Percentiles rank a stretch among this genome's conserved stretches.
These are phyloP conservation scores for Pontoporia blainvillei DNA, from an alignment of 2,113 vertebrate species.

Conservation along the genomic window DNA sequence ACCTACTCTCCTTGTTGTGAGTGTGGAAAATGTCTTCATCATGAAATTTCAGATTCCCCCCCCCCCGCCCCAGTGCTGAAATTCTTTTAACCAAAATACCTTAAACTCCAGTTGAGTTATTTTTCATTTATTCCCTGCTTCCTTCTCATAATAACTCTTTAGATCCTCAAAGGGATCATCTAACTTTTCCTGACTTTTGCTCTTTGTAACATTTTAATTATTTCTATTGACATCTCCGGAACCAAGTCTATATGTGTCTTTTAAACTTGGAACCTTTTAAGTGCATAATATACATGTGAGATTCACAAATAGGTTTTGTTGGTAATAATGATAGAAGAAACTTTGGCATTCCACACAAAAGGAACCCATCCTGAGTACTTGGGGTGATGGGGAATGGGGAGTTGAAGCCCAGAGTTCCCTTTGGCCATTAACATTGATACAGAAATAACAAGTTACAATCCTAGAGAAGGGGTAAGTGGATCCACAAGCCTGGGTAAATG, in stretches of 20 bases:
- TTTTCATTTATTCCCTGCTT: background rate
- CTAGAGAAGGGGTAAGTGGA: background rate
- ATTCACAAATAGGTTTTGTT: background rate
- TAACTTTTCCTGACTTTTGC: background rate
- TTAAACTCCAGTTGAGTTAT: background rate
- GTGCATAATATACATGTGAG: background rate
- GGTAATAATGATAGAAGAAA: background rate
- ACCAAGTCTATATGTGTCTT: background rate
- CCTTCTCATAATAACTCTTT: background rate
- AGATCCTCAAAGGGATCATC: background rate
- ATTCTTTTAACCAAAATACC: conserved; percentile 23
- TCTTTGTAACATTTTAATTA: background rate
- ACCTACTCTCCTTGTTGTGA: background rate
- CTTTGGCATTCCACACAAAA: background rate
- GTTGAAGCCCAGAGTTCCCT: background rate
- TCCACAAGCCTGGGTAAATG: background rate
- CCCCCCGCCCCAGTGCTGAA: background rate
- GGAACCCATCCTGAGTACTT: background rate
- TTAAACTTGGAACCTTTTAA: background rate
- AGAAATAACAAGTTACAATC: background rate
- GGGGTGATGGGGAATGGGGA: background rate
- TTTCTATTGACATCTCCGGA: background rate
- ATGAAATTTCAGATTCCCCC: background rate
- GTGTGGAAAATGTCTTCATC: background rate
- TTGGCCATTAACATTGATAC: background rate